These are phyloP conservation scores for Stegastes partitus DNA, from an alignment of 2,113 vertebrate species.

Conservation along the genomic window DNA sequence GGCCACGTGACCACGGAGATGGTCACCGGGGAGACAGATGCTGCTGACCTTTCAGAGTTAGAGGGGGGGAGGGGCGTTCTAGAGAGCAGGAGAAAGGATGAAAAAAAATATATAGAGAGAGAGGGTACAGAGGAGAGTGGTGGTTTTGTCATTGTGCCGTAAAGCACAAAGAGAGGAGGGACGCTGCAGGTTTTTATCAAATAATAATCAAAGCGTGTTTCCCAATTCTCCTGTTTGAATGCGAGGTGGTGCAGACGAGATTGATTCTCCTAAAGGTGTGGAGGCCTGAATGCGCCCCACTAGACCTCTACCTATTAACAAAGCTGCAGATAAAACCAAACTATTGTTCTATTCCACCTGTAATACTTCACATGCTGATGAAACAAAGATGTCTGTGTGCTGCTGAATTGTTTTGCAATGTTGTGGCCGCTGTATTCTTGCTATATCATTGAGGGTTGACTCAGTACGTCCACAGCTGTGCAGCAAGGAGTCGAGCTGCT, in stretches of 20 bases:
- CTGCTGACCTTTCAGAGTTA: slow-evolving; percentile 61
- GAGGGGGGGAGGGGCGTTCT: slow-evolving; percentile 18
- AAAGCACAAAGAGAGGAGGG: not conserved
- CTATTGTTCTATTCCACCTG: too few relatives aligned
- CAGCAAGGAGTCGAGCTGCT: too few relatives aligned
- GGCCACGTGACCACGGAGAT: slow-evolving; percentile 55
- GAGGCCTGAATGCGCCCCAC: too few relatives aligned
- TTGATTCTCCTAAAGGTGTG: too few relatives aligned
- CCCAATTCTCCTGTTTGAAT: too few relatives aligned
- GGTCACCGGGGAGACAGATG: slow-evolving; percentile 67
- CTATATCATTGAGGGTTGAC: not conserved
- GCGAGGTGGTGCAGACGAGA: too few relatives aligned
- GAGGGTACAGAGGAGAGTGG: not conserved
- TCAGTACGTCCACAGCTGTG: too few relatives aligned
- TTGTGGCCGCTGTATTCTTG: not conserved
- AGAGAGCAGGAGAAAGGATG: not conserved
- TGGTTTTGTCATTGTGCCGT: not conserved
- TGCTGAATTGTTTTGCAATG: not conserved
- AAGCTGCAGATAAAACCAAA: too few relatives aligned
- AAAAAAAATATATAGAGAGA: not conserved
- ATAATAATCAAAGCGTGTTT: not conserved
- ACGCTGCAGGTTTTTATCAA: not conserved
- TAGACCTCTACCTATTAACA: too few relatives aligned
- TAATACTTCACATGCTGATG: too few relatives aligned
- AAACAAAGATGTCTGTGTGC: not conserved